Evolutionary conservation across 2,888 invertebrate genomes (phyloP), one percentile per base, ranked within the genome.

Genomic region (Pemphredon lugubris): DNA sequence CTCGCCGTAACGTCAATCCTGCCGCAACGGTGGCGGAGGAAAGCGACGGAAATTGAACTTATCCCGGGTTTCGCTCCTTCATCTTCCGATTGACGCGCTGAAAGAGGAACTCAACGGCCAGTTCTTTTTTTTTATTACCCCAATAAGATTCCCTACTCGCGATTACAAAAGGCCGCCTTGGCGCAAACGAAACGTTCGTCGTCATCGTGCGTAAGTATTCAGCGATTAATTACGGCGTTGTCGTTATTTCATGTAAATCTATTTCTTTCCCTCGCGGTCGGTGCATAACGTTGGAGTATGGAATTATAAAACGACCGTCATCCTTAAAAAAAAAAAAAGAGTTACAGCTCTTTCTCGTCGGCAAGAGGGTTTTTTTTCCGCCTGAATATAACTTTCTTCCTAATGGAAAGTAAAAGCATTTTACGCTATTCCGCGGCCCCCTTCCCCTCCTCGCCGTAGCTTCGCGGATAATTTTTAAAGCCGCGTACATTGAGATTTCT

Each of bases 1-100:
- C 16, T 34, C 26, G 50, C 32, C 11, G 34, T 42, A 44, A 63
- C 39, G 39, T 53, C 40, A 11, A 21, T 50, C 42, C 26, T 26
- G 11, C 2, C n/a, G n/a, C 47, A 51, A 32, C 37, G 34, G n/a
- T n/a, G 48, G 26, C 14, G 23, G 30, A 18, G 37, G 23, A 20
- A 54, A 42, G 44, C 30, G 50, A 53, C 50, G 45, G 54, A 69
- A 70, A 70, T 59, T 65, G 37, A 58, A 64, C 58, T 58, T 59
- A 50, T 39, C 64, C 34, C 34, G 48, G 11, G 42, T 16, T 2
- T 18, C 2, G 14, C 39, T 6, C 13, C 23, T 42, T 7, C 21
- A 37, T 13, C 39, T 37, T 23, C 26, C 40, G 37, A 23, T 37
- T 44, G 39, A 7, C 39, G n/a, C 13, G 37, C 32, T 39, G 44